phyloP scores from a whole-genome alignment of 1,140 invertebrate species.

The Apis laboriosa region DNA sequence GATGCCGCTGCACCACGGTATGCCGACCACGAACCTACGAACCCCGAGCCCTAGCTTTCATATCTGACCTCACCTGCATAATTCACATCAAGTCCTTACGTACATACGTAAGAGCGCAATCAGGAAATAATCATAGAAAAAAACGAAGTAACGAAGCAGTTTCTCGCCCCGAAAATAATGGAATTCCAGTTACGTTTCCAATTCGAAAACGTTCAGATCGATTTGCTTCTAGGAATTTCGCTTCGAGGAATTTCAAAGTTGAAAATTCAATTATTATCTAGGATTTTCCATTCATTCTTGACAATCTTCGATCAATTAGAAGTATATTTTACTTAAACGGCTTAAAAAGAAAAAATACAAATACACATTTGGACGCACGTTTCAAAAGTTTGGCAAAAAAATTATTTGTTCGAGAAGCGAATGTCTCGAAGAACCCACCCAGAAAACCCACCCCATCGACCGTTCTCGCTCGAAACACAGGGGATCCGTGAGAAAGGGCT shows the following conservation, averaged over 20 bases:
- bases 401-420: too few relatives aligned
- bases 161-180: conserved; percentile 16
- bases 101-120: conserved; percentile 1
- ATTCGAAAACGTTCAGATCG: too few relatives aligned
- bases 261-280: too few relatives aligned
- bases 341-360: too few relatives aligned
- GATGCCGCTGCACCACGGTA: conserved; percentile 62
- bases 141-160: not conserved
- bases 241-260: too few relatives aligned
- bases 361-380: too few relatives aligned
- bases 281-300: too few relatives aligned
- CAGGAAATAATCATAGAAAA: conserved; percentile 7
- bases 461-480: not conserved
- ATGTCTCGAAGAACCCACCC: not conserved
- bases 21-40: conserved; percentile 66
- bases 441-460: not conserved
- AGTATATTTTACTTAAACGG: too few relatives aligned
- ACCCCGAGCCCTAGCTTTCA: conserved; percentile 65
- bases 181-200: not conserved
- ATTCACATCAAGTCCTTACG: conserved; percentile 47
- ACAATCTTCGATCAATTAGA: too few relatives aligned
- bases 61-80: conserved; percentile 62
- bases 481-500: conserved; percentile 34
- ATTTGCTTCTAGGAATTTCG: too few relatives aligned
- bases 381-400: too few relatives aligned